Evolutionary conservation across 2,113 vertebrate genomes (phyloP), one percentile per base, ranked within the genome.

Genomic region (Chunga burmeisteri): DNA sequence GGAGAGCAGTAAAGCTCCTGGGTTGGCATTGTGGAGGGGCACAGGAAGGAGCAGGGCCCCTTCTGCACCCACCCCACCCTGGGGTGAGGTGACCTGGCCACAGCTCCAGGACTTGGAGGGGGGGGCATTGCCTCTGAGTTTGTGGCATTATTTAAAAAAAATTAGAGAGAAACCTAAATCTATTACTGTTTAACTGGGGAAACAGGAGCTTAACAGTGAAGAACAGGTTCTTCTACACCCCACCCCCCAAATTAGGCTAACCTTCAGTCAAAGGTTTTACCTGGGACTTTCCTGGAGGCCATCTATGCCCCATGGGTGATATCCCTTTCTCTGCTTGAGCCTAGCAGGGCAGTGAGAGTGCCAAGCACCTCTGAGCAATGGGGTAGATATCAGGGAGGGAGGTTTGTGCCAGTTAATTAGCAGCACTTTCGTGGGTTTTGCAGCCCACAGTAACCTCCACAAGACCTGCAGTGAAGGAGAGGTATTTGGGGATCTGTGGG

Each of bases 401-500:
- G 19, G 27, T 83, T 88, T 74, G 46, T 93, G 53, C 49, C 46
- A 46, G 25, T 70, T 88, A 90, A 90, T 83, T 72, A 86, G 30
- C 52, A 84, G 68, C 29, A 63, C 72, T 79, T 81, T n/a, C 16
- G 36, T 80, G 70, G 47, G 85, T 94, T 93, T 70, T 80, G 52
- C 65, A 94, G 77, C 73, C 83, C 71, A 68, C 58, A 46, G 50
- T 85, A 80, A 84, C 70, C 77, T 93, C 86, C 70, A 34, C 42
- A 34, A 59, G 84, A 85, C 81, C 78, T 84, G 34, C 40, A 80
- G 34, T 38, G 53, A 68, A 95, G 42, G 49, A 84, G 46, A 70
- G 70, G 55, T 95, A 65, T 91, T 78, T 94, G 72, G 49, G 77
- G 61, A 96, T 85, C 81, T 91, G 62, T 53, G 61, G 68, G 49